phyloP scores from a whole-genome alignment of 2,888 invertebrate genomes.

The Andrena flavipes region DNA sequence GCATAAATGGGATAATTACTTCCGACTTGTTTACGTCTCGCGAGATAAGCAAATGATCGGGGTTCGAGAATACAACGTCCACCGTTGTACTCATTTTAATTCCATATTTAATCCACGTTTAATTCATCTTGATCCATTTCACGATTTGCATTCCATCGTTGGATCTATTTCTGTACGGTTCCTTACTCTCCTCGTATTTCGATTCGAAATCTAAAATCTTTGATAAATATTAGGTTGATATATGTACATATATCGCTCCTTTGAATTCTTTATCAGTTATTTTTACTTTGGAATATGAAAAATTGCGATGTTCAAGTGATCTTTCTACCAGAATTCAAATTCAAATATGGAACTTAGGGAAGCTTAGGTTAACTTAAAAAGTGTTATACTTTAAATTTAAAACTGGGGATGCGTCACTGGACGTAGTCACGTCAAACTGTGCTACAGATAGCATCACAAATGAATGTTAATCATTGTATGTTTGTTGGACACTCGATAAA shows the following conservation, averaged over 20 bases:
- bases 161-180: neutral
- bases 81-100: neutral
- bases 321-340: too few species aligned
- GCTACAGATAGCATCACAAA: too few species aligned
- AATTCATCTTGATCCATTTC: slow-evolving; percentile 13
- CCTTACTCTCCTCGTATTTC: neutral
- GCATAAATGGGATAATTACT: neutral
- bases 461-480: neutral
- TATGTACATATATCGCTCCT: neutral
- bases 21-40: slow-evolving; percentile 3
- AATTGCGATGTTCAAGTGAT: too few species aligned
- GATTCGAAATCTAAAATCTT: neutral
- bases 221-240: neutral
- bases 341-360: neutral
- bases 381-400: neutral
- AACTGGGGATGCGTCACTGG: neutral
- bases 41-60: neutral
- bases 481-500: neutral
- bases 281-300: too few species aligned
- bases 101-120: slow-evolving; percentile 8
- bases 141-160: slow-evolving; percentile 4
- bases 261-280: neutral
- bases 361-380: neutral
- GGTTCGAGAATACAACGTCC: neutral
- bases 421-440: neutral